These are phyloP conservation scores for Macaca mulatta DNA, from an alignment of 2,113 vertebrate species.

Conservation along the genomic window DNA sequence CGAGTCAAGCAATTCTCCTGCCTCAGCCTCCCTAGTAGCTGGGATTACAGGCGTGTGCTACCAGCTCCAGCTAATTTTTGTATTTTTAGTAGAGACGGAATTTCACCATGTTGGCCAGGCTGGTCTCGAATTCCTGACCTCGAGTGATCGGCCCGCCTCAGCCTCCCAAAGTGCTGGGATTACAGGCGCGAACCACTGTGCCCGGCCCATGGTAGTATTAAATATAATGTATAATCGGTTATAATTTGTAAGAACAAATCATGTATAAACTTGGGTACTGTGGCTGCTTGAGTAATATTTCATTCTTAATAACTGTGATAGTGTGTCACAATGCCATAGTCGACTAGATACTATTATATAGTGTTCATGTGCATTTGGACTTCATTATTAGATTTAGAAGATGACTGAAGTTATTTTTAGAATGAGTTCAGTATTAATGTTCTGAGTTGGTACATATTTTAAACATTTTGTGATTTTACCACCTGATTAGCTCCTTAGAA, in stretches of 20 bases:
- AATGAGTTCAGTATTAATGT: not conserved
- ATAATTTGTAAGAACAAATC: not conserved
- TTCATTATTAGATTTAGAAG: not conserved
- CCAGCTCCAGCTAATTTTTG: too few species aligned
- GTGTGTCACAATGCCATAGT: not conserved
- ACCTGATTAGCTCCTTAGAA: not conserved
- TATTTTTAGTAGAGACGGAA: too few species aligned
- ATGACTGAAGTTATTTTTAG: slow-evolving; percentile 25
- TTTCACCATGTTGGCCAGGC: too few species aligned
- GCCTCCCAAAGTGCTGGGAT: too few species aligned
- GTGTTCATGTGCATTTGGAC: not conserved
- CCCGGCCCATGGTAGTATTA: not conserved
- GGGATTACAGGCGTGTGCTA: too few species aligned
- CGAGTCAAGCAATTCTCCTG: too few species aligned
- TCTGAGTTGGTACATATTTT: not conserved
- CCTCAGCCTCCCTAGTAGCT: too few species aligned
- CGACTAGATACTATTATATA: not conserved
- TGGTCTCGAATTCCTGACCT: too few species aligned
- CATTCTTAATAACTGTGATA: not conserved
- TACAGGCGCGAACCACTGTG: too few species aligned
- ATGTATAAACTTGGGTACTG: not conserved
- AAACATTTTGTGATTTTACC: not conserved
- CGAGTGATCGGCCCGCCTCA: too few species aligned
- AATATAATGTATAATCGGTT: not conserved
- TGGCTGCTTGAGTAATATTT: not conserved